Evolutionary conservation across 2,888 invertebrate genomes (phyloP).

Genomic region (Diploptera punctata): DNA sequence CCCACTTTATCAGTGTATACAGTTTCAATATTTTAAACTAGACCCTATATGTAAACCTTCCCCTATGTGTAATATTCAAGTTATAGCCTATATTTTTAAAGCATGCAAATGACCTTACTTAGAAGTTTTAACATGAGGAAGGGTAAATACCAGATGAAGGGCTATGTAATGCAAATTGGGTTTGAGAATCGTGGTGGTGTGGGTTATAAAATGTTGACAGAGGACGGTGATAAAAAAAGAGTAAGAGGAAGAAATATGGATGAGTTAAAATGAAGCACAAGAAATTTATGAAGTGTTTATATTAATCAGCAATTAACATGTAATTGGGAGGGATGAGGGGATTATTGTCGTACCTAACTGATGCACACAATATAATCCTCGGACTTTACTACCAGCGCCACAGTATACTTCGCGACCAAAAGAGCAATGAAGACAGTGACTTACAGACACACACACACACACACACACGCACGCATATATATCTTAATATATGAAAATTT

Average conservation of each 20-base stretch:
- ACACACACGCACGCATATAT: too few relatives aligned
- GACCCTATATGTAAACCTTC: too few relatives aligned
- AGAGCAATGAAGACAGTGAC: too few relatives aligned
- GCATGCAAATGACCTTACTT: conserved; percentile 23
- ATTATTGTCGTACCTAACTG: not conserved
- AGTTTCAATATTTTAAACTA: too few relatives aligned
- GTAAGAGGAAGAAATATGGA: not conserved
- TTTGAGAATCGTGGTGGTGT: not conserved
- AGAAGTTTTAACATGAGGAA: conserved; percentile 13
- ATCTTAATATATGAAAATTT: too few relatives aligned
- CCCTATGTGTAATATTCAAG: too few relatives aligned
- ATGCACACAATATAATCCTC: not conserved
- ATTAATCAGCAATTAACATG: conserved; percentile 28
- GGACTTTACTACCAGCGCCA: too few relatives aligned
- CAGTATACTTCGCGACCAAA: too few relatives aligned
- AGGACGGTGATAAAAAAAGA: not conserved
- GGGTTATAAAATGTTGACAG: conserved; percentile 4
- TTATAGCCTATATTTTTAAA: conserved; percentile 8
- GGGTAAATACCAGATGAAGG: not conserved
- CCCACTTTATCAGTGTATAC: too few relatives aligned
- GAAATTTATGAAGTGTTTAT: conserved; percentile 24
- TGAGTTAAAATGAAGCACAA: not conserved
- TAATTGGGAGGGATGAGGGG: not conserved
- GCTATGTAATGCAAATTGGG: conserved; percentile 16
- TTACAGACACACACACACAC: too few relatives aligned